Conservation (phyloP, 2,797 vertebrate species). For the Coendou prehensilis region DNA sequence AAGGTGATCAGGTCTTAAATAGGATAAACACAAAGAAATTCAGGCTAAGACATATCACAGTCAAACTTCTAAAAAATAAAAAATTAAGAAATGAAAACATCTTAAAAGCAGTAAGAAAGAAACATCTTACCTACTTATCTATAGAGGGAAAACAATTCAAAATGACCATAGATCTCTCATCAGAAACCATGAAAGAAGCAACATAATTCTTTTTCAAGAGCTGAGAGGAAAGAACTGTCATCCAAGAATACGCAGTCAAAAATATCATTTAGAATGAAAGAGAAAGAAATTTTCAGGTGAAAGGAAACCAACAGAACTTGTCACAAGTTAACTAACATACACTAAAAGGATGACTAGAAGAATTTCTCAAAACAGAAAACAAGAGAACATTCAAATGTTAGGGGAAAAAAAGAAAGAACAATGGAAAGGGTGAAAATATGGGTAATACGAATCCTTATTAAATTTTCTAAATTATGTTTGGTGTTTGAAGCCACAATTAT, state of each 20-base stretch:
- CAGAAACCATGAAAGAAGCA: slow-evolving; percentile 42
- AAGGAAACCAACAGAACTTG: slow-evolving; percentile 44
- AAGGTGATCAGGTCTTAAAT: background rate
- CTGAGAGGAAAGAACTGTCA: background rate
- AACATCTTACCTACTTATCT: background rate
- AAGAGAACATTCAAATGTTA: background rate
- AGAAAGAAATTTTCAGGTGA: background rate
- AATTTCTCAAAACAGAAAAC: slow-evolving; percentile 24
- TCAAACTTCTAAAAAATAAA: slow-evolving; percentile 22
- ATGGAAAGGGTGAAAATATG: slow-evolving; percentile 22
- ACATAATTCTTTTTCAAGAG: background rate
- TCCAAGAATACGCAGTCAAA: background rate
- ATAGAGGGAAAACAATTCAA: background rate
- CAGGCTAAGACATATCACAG: background rate
- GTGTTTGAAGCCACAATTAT: slow-evolving; percentile 35
- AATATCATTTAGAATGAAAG: slow-evolving; percentile 34
- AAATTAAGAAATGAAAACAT: background rate
- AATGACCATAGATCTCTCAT: background rate
- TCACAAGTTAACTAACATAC: slow-evolving; percentile 39
- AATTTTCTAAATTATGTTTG: slow-evolving; percentile 58
- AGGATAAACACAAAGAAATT: slow-evolving; percentile 33
- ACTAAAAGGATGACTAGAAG: slow-evolving; percentile 1
- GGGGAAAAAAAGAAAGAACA: background rate
- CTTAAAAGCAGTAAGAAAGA: slow-evolving; percentile 17
- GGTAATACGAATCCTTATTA: slow-evolving; percentile 9